Conservation (phyloP, 2,113 vertebrate species). For the Microcebus tavaratra region DNA sequence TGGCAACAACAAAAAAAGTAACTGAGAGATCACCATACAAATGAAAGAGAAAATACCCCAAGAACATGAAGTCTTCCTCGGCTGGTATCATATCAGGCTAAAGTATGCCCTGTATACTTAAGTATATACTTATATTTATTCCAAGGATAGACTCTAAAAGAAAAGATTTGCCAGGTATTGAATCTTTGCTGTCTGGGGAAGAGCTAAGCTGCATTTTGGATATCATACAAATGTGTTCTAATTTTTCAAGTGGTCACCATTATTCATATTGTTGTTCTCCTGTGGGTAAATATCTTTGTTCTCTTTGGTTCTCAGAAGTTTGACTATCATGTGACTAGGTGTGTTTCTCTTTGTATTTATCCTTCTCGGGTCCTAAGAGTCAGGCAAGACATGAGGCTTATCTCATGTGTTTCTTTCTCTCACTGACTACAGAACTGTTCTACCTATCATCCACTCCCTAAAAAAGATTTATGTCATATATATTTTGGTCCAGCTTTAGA, state of each 20-base stretch:
- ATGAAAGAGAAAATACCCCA: slow-evolving; percentile 50
- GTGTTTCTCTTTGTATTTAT: neutral
- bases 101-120: neutral
- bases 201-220: neutral
- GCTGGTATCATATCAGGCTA: neutral
- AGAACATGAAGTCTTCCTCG: slow-evolving; percentile 55
- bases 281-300: neutral
- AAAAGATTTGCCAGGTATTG: neutral
- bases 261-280: neutral
- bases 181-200: neutral
- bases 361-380: neutral
- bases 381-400: neutral
- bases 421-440: neutral
- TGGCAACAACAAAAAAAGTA: slow-evolving; percentile 46
- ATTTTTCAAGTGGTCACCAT: neutral
- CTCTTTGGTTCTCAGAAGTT: neutral
- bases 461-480: neutral
- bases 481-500: neutral
- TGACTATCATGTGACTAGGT: neutral
- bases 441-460: neutral
- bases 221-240: neutral
- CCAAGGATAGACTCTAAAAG: neutral
- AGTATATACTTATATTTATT: neutral
- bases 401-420: neutral
- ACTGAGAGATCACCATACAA: slow-evolving; percentile 47